Evolutionary conservation across 1,140 invertebrate genomes (phyloP), one percentile per base, ranked within the genome.

Genomic region (Drosophila ogumai): DNA sequence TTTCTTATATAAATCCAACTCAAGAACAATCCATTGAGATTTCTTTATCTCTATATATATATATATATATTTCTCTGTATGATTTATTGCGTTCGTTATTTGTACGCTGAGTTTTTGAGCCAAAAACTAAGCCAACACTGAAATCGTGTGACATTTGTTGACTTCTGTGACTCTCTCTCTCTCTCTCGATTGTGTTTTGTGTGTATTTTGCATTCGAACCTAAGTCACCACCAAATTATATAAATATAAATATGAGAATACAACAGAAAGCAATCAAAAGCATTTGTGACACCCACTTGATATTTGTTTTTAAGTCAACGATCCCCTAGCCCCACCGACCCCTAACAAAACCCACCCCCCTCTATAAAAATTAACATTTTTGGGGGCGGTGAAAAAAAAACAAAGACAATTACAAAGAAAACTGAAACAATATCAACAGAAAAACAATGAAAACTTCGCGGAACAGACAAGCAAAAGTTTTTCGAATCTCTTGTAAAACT

Each of bases 391-490:
- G 44, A 57, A 58, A 28, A 22, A 57, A 58, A 47, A 22, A 54
- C 31, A 8, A 61, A 64, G 22, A 80, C 77, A 79, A 86, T 57
- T 67, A 76, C 76, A 84, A 71, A 56, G 55, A 55, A 79, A 74
- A 72, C 32, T 57, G 44, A 50, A 65, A 81, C 72, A 81, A 65
- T 72, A 79, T 67, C 69, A 75, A 79, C 75, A 75, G 66, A 68
- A 80, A 65, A 61, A 71, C 52, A 69, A 72, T 50, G 46, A 50
- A 71, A 81, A 75, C 59, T 81, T 65, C 64, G 77, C 64, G 73
- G 31, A 71, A 82, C 75, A 82, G 64, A 82, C 79, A 71, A 85
- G 66, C 81, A 78, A 79, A 84, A 90, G 63, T 76, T 82, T 69
- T 75, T 57, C 41, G 50, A 65, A 66, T 49, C 68, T 71, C 52